Evolutionary conservation across 2,888 invertebrate genomes (phyloP).

Genomic region (Drosophila trichaetosa): DNA sequence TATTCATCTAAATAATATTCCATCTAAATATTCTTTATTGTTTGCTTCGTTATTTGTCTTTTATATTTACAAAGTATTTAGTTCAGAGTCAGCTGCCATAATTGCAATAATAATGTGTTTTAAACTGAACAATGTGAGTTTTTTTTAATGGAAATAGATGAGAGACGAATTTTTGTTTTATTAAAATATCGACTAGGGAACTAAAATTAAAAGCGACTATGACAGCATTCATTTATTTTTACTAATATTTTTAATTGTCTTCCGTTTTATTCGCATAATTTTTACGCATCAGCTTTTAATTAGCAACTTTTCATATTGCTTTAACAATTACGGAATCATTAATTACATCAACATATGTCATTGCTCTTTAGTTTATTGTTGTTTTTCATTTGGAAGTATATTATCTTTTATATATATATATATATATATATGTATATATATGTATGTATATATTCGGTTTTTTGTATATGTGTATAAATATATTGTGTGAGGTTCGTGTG

Average conservation of each 20-base stretch:
- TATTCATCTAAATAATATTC: conserved; percentile 64
- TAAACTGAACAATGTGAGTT: background rate
- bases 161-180: background rate
- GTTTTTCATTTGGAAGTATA: conserved; percentile 49
- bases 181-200: background rate
- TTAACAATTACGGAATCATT: conserved; percentile 42
- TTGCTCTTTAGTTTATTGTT: conserved; percentile 48
- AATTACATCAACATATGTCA: conserved; percentile 39
- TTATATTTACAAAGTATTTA: conserved; percentile 61
- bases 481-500: conserved; percentile 75
- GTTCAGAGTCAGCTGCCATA: conserved; percentile 34
- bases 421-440: conserved; percentile 13
- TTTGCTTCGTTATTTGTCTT: conserved; percentile 62
- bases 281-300: conserved; percentile 21
- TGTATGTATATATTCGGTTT: conserved; percentile 7
- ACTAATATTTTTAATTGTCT: conserved; percentile 7
- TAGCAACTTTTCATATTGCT: conserved; percentile 59
- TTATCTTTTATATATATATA: conserved; percentile 30
- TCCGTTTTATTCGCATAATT: background rate
- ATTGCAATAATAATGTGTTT: background rate
- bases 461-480: conserved; percentile 47
- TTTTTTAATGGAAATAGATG: background rate
- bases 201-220: background rate
- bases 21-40: conserved; percentile 50
- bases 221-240: conserved; percentile 20